These are phyloP conservation scores for human DNA, from an alignment of 2,113 vertebrate genomes.

Conservation along the genomic window GRCh38 chr3:141106001-141106500, in stretches of 20 bases:
- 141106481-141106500: neutral
- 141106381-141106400: neutral
- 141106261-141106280: neutral
- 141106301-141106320: neutral
- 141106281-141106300: neutral
- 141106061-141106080: neutral
- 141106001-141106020: neutral
- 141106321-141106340: neutral
- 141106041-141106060: neutral
- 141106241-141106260: neutral
- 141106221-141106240: neutral
- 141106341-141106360: accelerated
- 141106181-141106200: neutral
- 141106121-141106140: neutral
- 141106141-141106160: neutral
- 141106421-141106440: neutral
- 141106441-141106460: neutral
- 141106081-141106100: neutral
- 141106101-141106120: neutral
- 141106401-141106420: neutral
- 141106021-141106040: neutral
- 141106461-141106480: neutral
- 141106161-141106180: neutral
- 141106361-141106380: neutral
- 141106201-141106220: neutral